A percentile compares a stretch with the other conserved stretches of the same genome.
phyloP scores from a whole-genome alignment of 2,888 invertebrate genomes.

The Coelopa pilipes region DNA sequence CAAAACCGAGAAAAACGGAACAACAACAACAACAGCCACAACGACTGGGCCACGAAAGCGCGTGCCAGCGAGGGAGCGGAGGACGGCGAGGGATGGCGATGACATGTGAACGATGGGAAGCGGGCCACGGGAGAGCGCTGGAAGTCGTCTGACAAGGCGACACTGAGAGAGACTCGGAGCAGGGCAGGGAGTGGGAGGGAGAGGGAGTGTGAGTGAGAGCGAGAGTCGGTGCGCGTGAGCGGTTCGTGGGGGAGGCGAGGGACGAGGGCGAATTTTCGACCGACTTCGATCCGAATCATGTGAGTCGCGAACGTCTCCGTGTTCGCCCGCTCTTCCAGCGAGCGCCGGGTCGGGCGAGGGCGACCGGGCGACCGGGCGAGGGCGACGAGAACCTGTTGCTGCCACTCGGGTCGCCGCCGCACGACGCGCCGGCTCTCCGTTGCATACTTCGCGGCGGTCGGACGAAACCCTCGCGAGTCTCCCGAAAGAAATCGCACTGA shows the following conservation, averaged over 20 bases:
- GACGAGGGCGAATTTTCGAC: background rate
- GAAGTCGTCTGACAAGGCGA: background rate
- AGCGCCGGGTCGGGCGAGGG: too few species aligned
- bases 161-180: background rate
- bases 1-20: background rate
- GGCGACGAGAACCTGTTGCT: slow-evolving; percentile 42
- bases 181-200: background rate
- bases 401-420: background rate
- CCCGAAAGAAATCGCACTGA: background rate
- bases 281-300: background rate
- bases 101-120: background rate
- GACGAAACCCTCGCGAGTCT: background rate
- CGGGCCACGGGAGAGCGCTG: background rate
- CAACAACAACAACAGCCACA: background rate
- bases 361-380: background rate
- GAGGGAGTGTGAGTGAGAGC: background rate
- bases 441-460: slow-evolving; percentile 13
- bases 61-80: background rate
- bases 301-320: background rate
- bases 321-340: too few species aligned
- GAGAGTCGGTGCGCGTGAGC: background rate
- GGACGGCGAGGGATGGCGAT: background rate
- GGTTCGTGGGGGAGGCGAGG: too few species aligned
- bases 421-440: background rate
- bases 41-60: background rate